Evolutionary conservation across 2,888 invertebrate species (phyloP).

Genomic region (Magallana nippona): DNA sequence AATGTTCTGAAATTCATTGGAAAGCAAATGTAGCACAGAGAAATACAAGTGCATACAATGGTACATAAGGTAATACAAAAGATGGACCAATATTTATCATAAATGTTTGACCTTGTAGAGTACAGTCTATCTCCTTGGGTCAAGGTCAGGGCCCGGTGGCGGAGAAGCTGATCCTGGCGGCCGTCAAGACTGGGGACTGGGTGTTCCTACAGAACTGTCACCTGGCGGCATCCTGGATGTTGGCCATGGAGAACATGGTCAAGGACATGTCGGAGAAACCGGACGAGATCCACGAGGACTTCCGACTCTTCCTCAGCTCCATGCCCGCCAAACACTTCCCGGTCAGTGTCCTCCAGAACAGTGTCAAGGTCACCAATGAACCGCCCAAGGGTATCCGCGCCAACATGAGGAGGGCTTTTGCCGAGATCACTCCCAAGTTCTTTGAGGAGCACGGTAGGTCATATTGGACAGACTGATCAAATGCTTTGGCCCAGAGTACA

Average conservation of each 20-base stretch:
- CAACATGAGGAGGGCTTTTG: slow-evolving; percentile 91
- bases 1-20: no score
- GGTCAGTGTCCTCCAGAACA: slow-evolving; percentile 80
- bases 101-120: slow-evolving; percentile 61
- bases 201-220: slow-evolving; percentile 81
- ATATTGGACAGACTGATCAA: background rate
- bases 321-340: slow-evolving; percentile 80
- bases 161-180: slow-evolving; percentile 78
- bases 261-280: slow-evolving; percentile 78
- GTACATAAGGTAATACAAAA: no score
- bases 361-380: slow-evolving; percentile 81
- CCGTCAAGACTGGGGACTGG: slow-evolving; percentile 80
- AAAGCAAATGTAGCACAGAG: no score
- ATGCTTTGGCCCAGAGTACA: no score
- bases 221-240: slow-evolving; percentile 81
- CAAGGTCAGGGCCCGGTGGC: slow-evolving; percentile 81
- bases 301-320: slow-evolving; percentile 80
- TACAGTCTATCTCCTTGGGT: slow-evolving; percentile 80
- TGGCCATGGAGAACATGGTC: slow-evolving; percentile 79
- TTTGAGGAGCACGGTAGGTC: slow-evolving; percentile 89
- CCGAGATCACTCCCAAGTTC: slow-evolving; percentile 89
- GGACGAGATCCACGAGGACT: slow-evolving; percentile 77
- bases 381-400: slow-evolving; percentile 82
- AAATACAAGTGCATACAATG: no score
- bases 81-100: background rate